Percentiles rank a stretch among this genome's conserved stretches.
Conservation (phyloP, 2,797 vertebrate genomes). For the Dallia pectoralis region DNA sequence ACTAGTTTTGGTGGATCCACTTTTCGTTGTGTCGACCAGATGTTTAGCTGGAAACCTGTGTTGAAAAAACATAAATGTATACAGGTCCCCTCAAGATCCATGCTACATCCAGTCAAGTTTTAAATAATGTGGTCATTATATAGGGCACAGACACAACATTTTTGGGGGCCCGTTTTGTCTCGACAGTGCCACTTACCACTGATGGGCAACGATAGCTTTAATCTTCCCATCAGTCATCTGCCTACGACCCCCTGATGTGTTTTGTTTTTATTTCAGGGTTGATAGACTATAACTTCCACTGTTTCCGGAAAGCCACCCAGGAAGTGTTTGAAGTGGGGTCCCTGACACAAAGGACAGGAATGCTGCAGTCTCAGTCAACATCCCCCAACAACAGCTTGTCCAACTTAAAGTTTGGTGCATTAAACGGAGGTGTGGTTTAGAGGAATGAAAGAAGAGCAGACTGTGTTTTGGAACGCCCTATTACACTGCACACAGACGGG, state of each 20-base stretch:
- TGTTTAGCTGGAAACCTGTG: background rate
- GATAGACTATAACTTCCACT: slow-evolving; percentile 99
- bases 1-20: no score
- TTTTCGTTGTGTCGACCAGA: no score
- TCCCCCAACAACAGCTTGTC: slow-evolving; percentile 55
- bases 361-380: slow-evolving; percentile 17
- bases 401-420: slow-evolving; percentile 72
- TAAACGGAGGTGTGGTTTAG: slow-evolving; percentile 84
- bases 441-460: background rate
- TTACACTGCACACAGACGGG: background rate
- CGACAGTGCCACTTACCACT: no score
- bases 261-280: slow-evolving; percentile 76
- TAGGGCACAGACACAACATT: no score
- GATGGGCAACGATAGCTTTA: no score
- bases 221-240: background rate
- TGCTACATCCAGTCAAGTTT: no score
- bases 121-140: no score
- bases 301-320: slow-evolving; percentile 99
- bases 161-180: no score
- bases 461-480: background rate
- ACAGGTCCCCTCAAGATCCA: background rate
- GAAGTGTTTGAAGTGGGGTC: slow-evolving; percentile 98
- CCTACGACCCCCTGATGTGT: background rate
- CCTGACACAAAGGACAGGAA: slow-evolving; percentile 80
- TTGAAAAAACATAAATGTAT: background rate